These are phyloP conservation scores for Conops quadrifasciatus DNA, from an alignment of 2,888 invertebrate species.

Conservation along the genomic window DNA sequence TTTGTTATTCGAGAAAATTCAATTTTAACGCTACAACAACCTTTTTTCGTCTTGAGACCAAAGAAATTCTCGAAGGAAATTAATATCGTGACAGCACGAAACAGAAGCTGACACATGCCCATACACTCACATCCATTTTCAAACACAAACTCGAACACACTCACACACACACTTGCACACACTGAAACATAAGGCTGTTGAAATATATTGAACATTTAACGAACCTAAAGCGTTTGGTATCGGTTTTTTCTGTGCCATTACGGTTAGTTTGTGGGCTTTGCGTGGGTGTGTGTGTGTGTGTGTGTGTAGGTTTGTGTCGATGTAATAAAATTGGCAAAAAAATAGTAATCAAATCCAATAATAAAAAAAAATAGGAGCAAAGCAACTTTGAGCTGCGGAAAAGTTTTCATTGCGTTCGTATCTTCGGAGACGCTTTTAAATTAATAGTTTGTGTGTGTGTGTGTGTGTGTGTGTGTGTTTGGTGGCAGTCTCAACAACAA, in stretches of 20 bases:
- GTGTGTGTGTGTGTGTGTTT: neutral
- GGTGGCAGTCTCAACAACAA: too few relatives aligned
- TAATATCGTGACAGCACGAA: neutral
- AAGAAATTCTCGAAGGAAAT: slow-evolving; percentile 3
- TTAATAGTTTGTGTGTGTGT: neutral
- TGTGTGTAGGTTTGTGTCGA: neutral
- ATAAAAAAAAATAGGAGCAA: neutral
- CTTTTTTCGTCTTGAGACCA: neutral
- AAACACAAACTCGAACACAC: slow-evolving; percentile 1
- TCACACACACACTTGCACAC: slow-evolving; percentile 7
- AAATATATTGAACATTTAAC: neutral
- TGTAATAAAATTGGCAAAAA: neutral
- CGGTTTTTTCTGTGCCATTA: neutral
- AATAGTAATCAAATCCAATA: neutral
- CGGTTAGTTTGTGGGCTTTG: neutral
- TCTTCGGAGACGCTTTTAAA: too few relatives aligned
- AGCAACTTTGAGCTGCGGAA: neutral
- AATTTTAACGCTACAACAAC: too few relatives aligned
- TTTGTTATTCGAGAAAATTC: too few relatives aligned
- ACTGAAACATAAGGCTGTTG: neutral
- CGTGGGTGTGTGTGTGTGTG: neutral
- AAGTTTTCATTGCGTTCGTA: neutral
- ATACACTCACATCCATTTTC: neutral
- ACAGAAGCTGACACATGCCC: neutral
- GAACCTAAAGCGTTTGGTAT: neutral